Evolutionary conservation across 2,888 invertebrate genomes (phyloP), one percentile per base, ranked within the genome.

Genomic region (Chaetogeoica ovagalla): DNA sequence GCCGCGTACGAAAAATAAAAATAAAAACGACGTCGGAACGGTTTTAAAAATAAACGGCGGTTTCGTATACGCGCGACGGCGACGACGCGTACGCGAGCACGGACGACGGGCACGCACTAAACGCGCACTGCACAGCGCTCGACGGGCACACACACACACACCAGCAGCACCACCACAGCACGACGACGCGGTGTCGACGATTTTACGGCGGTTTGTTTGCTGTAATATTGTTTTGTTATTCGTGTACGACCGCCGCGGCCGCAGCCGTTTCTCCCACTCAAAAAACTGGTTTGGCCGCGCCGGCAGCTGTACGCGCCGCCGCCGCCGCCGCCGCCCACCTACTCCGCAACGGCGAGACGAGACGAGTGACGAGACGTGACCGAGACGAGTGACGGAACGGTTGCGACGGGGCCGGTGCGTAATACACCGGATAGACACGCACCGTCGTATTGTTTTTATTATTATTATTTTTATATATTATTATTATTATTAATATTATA

Each of bases 271-370:
- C 77, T 79, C 77, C 77, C 77, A 70, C 77, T 43, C 21, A 17
- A 62, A 79, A 79, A 70, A 79, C 77, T 79, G 77, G 77, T 79
- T 79, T 70, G 13, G 30, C 48, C 63, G 74, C n/a, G 43, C 43
- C 43, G 1, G 43, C 9, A 43, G 43, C 43, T 7, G 9, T 43
- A 43, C 43, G 39, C 39, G 39, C 4, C 39, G 43, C 30, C 30
- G 30, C 30, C 30, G 30, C 30, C 30, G 30, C 30, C 30, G 30
- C 30, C 30, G 30, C 30, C n/a, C n/a, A n/a, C n/a, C n/a, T n/a
- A n/a, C n/a, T n/a, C n/a, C n/a, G n/a, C n/a, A n/a, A n/a, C n/a
- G 1, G 4, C 30, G 30, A 1, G 30, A 30, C 30, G 30, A 1
- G 30, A 30, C 30, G 30, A 30, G 30, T 2, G 30, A 30, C 30